These are phyloP conservation scores for Stenotaenia linearis DNA, from an alignment of 2,888 invertebrate genomes.

Conservation along the genomic window DNA sequence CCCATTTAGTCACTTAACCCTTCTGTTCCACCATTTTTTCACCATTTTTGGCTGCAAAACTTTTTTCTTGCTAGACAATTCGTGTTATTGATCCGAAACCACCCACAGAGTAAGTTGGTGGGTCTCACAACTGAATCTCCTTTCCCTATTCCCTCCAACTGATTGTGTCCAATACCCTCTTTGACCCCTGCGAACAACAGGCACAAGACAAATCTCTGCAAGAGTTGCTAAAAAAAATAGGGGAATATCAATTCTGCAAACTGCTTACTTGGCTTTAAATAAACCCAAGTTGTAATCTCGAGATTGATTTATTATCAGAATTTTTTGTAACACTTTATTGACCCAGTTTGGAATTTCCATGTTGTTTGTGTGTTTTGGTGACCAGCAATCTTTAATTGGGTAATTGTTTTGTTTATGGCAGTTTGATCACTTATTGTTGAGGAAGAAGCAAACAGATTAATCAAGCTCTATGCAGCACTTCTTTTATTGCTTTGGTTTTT, in stretches of 20 bases:
- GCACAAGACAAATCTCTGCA: background rate
- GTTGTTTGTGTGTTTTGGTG: background rate
- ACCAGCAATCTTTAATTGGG: background rate
- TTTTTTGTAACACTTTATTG: background rate
- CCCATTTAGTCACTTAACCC: background rate
- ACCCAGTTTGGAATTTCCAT: background rate
- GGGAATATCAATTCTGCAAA: background rate
- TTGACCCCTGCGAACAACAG: background rate
- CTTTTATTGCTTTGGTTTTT: background rate
- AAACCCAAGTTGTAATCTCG: background rate
- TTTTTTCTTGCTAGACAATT: no score
- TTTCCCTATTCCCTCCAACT: background rate
- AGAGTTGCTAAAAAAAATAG: background rate
- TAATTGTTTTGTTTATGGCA: background rate
- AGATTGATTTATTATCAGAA: no score
- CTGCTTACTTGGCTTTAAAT: background rate
- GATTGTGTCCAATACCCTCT: background rate
- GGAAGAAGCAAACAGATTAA: background rate
- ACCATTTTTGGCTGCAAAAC: no score
- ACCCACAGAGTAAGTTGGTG: background rate
- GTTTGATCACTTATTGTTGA: background rate
- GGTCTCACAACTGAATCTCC: background rate
- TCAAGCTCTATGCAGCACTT: background rate
- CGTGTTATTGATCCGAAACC: background rate
- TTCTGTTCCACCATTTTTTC: background rate